Conservation (phyloP, 2,113 vertebrate genomes). For the Salvelinus sp. region DNA sequence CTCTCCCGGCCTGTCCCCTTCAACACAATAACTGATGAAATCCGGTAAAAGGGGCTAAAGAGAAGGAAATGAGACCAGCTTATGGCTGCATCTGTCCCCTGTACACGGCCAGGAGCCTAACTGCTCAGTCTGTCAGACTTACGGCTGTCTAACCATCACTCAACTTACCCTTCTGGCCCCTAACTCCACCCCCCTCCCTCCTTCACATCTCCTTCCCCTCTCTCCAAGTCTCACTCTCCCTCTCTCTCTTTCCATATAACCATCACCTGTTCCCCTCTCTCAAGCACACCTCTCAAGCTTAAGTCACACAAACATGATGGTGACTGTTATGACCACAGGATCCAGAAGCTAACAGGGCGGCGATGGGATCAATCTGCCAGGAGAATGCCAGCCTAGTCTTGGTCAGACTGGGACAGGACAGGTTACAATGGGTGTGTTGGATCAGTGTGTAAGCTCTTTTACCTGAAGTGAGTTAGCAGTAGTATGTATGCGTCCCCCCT, state of each 20-base stretch:
- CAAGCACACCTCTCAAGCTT: conserved; percentile 19
- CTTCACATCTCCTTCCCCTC: not conserved
- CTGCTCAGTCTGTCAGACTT: conserved; percentile 10
- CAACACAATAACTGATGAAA: conserved; percentile 18
- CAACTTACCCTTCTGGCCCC: not conserved
- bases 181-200: no score
- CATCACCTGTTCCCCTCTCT: conserved; percentile 7
- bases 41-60: conserved; percentile 28
- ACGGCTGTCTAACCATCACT: conserved; percentile 30
- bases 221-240: not conserved
- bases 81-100: conserved; percentile 29
- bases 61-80: conserved; percentile 51
- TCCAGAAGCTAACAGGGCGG: not conserved
- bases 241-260: not conserved
- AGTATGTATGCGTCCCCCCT: not conserved
- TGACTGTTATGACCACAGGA: not conserved
- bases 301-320: not conserved
- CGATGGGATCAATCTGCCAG: not conserved
- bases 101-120: conserved; percentile 15
- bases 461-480: no score
- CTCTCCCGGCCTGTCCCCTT: no score
- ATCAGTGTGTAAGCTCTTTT: no score
- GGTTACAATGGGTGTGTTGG: no score
- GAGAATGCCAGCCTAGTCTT: not conserved
- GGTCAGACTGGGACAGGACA: not conserved